Evolutionary conservation across 2,888 invertebrate species (phyloP).

Genomic region (Drosophila nr. medialis): DNA sequence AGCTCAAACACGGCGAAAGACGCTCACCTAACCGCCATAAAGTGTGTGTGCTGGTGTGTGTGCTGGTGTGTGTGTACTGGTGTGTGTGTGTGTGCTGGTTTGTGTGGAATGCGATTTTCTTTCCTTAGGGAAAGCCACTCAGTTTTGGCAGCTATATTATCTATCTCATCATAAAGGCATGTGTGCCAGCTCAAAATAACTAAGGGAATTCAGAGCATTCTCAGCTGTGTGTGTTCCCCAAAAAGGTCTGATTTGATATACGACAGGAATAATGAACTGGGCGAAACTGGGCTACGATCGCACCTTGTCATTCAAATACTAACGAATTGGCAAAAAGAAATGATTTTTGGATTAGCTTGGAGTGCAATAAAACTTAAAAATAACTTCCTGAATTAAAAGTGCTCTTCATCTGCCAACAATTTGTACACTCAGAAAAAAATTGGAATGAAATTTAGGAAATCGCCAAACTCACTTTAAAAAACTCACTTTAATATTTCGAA

Average conservation of each 20-base stretch:
- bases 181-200: slow-evolving; percentile 38
- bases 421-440: neutral
- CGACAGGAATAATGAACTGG: neutral
- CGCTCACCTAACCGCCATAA: slow-evolving; percentile 72
- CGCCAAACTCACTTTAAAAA: neutral
- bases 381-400: neutral
- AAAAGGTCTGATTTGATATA: neutral
- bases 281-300: neutral
- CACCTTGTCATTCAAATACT: neutral
- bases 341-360: neutral
- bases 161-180: slow-evolving; percentile 35
- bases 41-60: slow-evolving; percentile 8
- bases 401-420: neutral
- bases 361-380: neutral
- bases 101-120: slow-evolving; percentile 6
- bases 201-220: slow-evolving; percentile 40
- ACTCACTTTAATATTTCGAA: neutral
- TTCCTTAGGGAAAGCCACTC: slow-evolving; percentile 32
- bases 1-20: slow-evolving; percentile 65
- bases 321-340: neutral
- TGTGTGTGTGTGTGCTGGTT: neutral
- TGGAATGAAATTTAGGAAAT: neutral
- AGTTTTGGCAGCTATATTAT: slow-evolving; percentile 42
- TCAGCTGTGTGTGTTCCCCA: neutral
- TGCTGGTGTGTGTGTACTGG: neutral